Evolutionary conservation across 2,888 invertebrate genomes (phyloP).

Genomic region (Drosophila niveifrons): DNA sequence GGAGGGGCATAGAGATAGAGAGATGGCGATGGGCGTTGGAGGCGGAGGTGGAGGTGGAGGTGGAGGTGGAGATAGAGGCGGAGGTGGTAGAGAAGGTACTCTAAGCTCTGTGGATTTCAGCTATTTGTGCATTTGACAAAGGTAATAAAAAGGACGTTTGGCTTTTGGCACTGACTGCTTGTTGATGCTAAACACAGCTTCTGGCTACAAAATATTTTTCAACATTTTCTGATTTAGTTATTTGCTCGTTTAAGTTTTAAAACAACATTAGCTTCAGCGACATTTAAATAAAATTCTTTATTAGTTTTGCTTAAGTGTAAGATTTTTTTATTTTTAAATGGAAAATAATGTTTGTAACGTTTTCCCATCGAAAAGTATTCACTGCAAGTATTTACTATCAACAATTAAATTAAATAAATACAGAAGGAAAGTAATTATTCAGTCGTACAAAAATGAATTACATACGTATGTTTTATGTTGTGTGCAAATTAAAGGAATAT

Average conservation of each 20-base stretch:
- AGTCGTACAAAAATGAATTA: no score
- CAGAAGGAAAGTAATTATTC: no score
- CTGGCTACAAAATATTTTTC: constrained; percentile 64
- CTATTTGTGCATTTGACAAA: constrained; percentile 82
- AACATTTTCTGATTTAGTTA: constrained; percentile 34
- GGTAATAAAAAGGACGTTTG: constrained; percentile 78
- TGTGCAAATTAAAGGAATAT: no score
- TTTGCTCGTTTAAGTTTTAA: constrained; percentile 39
- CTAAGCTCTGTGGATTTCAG: constrained; percentile 65
- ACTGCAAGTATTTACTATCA: no score
- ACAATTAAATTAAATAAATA: not conserved
- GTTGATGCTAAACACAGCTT: constrained; percentile 65
- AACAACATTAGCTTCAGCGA: constrained; percentile 16
- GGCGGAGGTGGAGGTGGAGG: constrained; percentile 9
- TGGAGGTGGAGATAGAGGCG: constrained; percentile 21
- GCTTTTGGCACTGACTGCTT: constrained; percentile 68
- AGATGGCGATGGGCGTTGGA: constrained; percentile 8
- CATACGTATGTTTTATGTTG: no score
- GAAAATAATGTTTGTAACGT: no score
- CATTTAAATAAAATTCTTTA: constrained; percentile 10
- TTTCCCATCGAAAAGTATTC: no score
- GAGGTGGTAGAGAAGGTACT: constrained; percentile 27
- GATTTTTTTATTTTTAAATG: not conserved
- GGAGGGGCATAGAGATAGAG: not conserved
- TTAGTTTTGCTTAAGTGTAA: not conserved